phyloP scores from a whole-genome alignment of 2,113 vertebrate genomes.

The Heliornis fulica region DNA sequence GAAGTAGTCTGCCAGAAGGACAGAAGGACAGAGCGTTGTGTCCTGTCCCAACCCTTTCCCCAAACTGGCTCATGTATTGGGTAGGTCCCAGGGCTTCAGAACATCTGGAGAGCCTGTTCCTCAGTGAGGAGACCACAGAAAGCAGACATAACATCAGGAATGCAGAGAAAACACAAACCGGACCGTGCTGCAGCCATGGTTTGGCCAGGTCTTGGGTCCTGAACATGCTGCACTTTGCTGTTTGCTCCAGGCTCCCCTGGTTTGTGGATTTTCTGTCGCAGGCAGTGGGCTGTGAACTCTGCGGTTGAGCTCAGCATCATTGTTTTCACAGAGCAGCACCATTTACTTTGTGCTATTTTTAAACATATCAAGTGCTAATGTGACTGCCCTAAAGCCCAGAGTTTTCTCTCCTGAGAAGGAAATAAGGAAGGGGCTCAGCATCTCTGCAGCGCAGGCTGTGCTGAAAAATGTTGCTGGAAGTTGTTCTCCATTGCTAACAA shows the following conservation, averaged over 20 bases:
- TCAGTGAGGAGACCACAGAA: neutral
- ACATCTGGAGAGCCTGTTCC: neutral
- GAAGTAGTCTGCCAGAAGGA: neutral
- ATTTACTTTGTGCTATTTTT: neutral
- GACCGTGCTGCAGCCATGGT: neutral
- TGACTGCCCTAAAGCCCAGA: neutral
- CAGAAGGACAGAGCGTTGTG: no score
- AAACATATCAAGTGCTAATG: neutral
- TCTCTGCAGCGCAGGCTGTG: neutral
- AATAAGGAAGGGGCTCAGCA: neutral
- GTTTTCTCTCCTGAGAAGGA: neutral
- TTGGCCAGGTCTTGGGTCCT: neutral
- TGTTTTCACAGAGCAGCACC: neutral
- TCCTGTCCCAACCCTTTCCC: neutral
- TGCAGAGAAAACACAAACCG: neutral
- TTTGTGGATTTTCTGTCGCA: neutral
- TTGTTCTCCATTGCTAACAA: accelerated
- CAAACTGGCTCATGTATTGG: neutral
- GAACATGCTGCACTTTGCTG: neutral
- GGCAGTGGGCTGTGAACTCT: neutral
- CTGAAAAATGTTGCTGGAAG: neutral
- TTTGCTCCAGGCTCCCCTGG: neutral
- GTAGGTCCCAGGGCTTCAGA: neutral
- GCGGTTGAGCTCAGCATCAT: neutral
- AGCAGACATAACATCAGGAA: neutral